Base-by-base conservation (phyloP, 2,113 vertebrate species). In the Callospermophilus lateralis region DNA sequence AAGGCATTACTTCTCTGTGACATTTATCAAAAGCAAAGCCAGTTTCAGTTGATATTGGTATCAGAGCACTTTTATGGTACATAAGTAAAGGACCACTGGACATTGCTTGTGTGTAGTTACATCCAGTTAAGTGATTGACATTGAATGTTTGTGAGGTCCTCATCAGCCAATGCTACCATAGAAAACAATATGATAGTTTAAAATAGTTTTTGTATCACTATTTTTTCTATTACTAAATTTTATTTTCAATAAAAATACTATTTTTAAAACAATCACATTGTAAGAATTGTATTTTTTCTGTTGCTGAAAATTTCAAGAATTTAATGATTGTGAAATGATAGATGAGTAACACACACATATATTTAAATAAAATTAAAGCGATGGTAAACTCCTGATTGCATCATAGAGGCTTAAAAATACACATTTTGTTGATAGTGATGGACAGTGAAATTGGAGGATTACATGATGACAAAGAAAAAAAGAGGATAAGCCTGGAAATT, bases 401-500 rank as follows among this genome's bases (percentile, higher is more conserved):
- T 55, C n/a, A 4, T 80, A 70, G 22, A 68, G 1, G 68, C 8
- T 1, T 11, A 90, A 22, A 80, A 63, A 2, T 37, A 55, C 4
- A 34, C 3, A 55, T 81, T 90, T 34, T 37, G 2, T 45, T 34
- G 34, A 61, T 15, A 19, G 1, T 37, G 65, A 45, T 42, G 5
- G 24, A 67, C 53, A 68, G 45, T 72, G n/a, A 80, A 37, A 32
- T 37, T 39, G n/a, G 20, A 53, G 6, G 24, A 53, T 32, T 42
- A 24, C 8, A 19, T 32, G 45, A 17, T 65, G 19, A 84, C 26
- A 39, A 70, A 73, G 22, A 22, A 2, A 53, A 20, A 55, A 8
- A 45, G 6, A 0, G 3, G 4, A 16, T 67, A 20, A 55, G 3
- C 0, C n/a, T 45, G 8, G 58, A 17, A 45, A 22, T 24, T 6